Percentiles rank a stretch among this genome's conserved stretches.
phyloP scores from a whole-genome alignment of 2,797 vertebrate species.

The Picus viridis region DNA sequence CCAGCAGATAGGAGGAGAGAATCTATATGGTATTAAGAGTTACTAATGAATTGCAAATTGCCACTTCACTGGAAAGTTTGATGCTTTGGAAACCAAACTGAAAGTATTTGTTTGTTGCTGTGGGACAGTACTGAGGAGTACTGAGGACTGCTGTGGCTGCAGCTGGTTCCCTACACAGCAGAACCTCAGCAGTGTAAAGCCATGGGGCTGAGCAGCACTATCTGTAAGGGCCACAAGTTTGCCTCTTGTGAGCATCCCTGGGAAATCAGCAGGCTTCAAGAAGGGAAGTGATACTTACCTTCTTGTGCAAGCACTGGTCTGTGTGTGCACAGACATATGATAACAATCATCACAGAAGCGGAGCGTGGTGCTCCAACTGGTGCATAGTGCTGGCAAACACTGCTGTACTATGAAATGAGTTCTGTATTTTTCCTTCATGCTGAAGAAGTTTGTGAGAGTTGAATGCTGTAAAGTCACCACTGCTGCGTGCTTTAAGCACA shows the following conservation, averaged over 20 bases:
- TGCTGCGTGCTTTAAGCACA: not conserved
- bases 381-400: not conserved
- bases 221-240: fast-evolving
- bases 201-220: fast-evolving
- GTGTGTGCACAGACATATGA: not conserved
- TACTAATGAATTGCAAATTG: not conserved
- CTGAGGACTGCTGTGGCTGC: not conserved
- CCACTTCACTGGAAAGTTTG: not conserved
- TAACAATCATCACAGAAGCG: not conserved
- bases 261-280: not conserved
- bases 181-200: not conserved
- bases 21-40: not conserved
- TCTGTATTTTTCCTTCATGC: not conserved
- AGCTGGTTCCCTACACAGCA: not conserved
- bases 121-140: not conserved
- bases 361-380: not conserved
- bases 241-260: not conserved
- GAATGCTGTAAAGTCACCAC: not conserved
- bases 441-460: not conserved
- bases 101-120: not conserved
- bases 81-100: not conserved
- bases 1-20: not conserved
- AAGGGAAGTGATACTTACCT: not conserved
- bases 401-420: not conserved
- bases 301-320: not conserved